phyloP scores from a whole-genome alignment of 2,888 invertebrate genomes.

The Mamestra brassicae region DNA sequence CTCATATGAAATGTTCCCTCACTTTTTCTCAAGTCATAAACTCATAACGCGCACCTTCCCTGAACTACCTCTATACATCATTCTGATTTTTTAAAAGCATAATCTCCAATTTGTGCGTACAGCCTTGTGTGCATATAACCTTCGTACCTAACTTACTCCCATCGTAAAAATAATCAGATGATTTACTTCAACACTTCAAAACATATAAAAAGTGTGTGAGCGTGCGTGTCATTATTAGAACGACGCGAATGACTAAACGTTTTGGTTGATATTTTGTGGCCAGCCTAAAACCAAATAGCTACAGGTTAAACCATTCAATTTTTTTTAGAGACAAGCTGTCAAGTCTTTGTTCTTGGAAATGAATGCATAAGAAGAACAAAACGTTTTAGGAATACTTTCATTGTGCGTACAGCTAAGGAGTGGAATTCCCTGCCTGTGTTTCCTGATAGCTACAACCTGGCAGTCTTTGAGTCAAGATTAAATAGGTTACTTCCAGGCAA shows the following conservation, averaged over 20 bases:
- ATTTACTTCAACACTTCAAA: slow-evolving; percentile 65
- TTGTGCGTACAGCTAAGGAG: too few species aligned
- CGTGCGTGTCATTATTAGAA: slow-evolving; percentile 20
- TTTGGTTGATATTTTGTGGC: slow-evolving; percentile 11
- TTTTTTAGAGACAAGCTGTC: too few species aligned
- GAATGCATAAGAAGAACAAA: too few species aligned
- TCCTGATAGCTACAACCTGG: too few species aligned
- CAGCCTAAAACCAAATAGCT: not conserved
- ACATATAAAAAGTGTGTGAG: slow-evolving; percentile 4
- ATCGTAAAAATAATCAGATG: slow-evolving; percentile 73
- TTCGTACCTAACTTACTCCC: slow-evolving; percentile 61
- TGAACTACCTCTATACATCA: slow-evolving; percentile 63
- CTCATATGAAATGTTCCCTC: slow-evolving; percentile 38
- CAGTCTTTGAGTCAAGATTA: too few species aligned
- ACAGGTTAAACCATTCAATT: not conserved
- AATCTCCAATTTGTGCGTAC: slow-evolving; percentile 56
- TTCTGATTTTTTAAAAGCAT: slow-evolving; percentile 53
- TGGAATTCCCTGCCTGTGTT: too few species aligned
- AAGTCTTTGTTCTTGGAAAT: too few species aligned
- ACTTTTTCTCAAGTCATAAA: slow-evolving; percentile 62
- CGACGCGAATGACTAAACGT: not conserved
- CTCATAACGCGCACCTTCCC: slow-evolving; percentile 61
- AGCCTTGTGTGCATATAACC: slow-evolving; percentile 37
- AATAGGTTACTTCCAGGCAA: too few species aligned
- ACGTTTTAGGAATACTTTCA: too few species aligned